phyloP scores from a whole-genome alignment of 2,797 vertebrate species.

The Chelmon rostratus region DNA sequence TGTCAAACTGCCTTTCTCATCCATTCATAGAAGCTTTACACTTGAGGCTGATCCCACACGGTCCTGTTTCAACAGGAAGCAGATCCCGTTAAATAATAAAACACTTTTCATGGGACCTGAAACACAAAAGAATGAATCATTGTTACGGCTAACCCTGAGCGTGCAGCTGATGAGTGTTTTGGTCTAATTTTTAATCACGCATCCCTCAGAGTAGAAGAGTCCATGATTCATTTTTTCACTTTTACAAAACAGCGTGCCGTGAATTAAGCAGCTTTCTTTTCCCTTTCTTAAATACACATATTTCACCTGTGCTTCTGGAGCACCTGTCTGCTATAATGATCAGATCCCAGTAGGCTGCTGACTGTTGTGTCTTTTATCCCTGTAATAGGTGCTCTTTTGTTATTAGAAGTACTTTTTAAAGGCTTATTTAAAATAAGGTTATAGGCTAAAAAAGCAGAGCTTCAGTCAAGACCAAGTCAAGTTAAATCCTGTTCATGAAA shows the following conservation, averaged over 20 bases:
- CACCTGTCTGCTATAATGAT: background rate
- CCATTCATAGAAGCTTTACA: background rate
- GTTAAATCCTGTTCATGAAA: no score
- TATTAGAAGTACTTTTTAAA: no score
- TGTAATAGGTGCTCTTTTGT: background rate
- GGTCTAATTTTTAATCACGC: background rate
- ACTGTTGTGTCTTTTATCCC: no score
- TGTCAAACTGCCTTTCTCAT: background rate
- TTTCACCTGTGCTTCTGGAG: background rate
- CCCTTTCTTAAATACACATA: background rate
- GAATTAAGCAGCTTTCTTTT: background rate
- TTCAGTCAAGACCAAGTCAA: no score
- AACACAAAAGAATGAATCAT: background rate
- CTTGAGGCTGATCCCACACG: background rate
- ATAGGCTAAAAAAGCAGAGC: no score
- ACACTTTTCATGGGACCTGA: background rate
- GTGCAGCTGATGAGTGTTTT: background rate
- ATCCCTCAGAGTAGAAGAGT: background rate
- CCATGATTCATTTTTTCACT: background rate
- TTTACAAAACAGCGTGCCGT: constrained; percentile 1
- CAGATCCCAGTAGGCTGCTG: background rate
- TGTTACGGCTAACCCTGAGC: background rate
- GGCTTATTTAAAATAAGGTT: background rate
- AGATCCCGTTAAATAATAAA: background rate
- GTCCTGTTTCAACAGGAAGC: background rate